Conservation (phyloP, 2,113 vertebrate genomes). For the Muntiacus muntjak region DNA sequence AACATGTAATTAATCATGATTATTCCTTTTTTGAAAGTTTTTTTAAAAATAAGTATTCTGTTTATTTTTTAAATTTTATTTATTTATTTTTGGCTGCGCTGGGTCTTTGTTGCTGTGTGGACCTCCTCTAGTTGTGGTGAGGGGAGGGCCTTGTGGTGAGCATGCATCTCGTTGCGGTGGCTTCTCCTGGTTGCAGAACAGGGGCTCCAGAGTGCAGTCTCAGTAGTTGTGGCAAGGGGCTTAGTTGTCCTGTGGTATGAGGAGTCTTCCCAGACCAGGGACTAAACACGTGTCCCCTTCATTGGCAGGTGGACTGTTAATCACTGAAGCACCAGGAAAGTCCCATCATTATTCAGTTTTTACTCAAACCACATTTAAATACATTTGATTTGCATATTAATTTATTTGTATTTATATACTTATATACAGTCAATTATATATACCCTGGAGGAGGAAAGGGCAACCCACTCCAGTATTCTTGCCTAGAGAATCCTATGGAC, state of each 20-base stretch:
- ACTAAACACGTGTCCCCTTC: not conserved
- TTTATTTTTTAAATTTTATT: not conserved
- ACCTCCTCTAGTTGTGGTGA: not conserved
- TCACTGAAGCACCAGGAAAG: not conserved
- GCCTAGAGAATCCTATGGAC: not conserved
- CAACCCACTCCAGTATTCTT: not conserved
- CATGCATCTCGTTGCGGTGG: not conserved
- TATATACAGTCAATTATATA: not conserved
- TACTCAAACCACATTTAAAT: not conserved
- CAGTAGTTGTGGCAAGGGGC: not conserved
- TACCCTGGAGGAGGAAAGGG: not conserved
- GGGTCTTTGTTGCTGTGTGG: not conserved
- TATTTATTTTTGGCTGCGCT: not conserved
- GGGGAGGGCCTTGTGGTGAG: not conserved
- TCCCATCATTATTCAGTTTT: not conserved
- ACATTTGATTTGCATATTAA: not conserved
- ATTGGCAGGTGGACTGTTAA: not conserved
- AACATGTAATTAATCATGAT: not conserved
- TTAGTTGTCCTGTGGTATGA: not conserved
- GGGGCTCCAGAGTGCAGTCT: not conserved
- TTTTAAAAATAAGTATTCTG: not conserved
- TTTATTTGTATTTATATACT: not conserved
- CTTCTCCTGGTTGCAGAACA: not conserved
- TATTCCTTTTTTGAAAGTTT: not conserved
- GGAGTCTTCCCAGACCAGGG: not conserved